Conservation (phyloP, 2,113 vertebrate genomes). For the Rhinolophus sinicus region DNA sequence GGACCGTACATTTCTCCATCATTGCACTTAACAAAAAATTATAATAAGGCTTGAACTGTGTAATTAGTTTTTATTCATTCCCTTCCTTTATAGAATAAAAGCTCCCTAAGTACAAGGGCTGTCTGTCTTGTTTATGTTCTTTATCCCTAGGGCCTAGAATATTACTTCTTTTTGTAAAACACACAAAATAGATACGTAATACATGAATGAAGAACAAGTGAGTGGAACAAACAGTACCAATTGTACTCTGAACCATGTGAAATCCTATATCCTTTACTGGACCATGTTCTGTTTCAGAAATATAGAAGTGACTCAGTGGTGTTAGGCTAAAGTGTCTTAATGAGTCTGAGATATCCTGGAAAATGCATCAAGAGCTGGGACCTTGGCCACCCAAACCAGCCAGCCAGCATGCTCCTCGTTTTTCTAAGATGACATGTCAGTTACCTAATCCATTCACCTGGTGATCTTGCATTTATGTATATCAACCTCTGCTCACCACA, state of each 20-base stretch:
- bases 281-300: neutral
- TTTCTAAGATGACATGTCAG: neutral
- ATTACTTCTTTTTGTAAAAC: neutral
- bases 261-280: neutral
- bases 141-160: neutral
- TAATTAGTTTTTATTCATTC: constrained; percentile 6
- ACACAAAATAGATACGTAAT: neutral
- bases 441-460: neutral
- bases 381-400: neutral
- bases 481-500: neutral
- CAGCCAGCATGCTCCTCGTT: neutral
- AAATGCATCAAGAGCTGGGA: neutral
- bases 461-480: neutral
- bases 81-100: constrained; percentile 23
- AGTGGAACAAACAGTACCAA: neutral
- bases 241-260: neutral
- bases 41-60: neutral
- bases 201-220: neutral
- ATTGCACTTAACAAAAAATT: constrained; percentile 6
- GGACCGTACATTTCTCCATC: neutral
- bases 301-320: neutral
- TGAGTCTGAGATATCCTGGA: neutral
- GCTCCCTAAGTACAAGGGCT: neutral
- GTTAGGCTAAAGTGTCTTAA: neutral
- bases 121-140: neutral